Evolutionary conservation across 2,888 invertebrate species (phyloP).

Genomic region (Athetis lepigone): DNA sequence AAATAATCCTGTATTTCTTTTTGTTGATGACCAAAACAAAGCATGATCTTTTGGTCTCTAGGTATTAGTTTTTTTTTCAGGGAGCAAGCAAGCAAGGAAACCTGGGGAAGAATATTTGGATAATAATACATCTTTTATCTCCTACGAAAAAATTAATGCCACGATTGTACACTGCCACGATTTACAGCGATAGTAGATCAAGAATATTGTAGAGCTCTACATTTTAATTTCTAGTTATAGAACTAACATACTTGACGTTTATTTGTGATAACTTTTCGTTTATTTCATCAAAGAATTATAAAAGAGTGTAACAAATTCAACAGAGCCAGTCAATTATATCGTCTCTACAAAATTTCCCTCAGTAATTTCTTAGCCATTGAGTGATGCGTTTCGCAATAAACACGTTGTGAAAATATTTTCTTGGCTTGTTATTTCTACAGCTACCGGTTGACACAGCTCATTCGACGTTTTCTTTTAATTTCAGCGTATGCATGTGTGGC

Average conservation of each 20-base stretch:
- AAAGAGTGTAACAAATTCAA: constrained; percentile 22
- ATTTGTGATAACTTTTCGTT: constrained; percentile 34
- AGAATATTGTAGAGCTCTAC: constrained; percentile 13
- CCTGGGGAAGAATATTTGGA: background rate
- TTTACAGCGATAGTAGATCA: constrained; percentile 15
- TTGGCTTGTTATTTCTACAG: constrained; percentile 49
- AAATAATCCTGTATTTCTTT: too few species aligned
- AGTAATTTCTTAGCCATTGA: constrained; percentile 41
- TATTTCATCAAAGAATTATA: constrained; percentile 22
- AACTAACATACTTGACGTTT: constrained; percentile 25
- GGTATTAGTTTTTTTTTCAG: background rate
- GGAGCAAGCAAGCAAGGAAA: background rate
- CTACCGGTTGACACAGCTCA: constrained; percentile 43
- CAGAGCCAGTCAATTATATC: constrained; percentile 26
- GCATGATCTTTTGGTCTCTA: background rate
- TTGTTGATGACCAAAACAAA: too few species aligned
- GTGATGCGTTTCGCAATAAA: constrained; percentile 49
- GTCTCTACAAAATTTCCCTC: constrained; percentile 33
- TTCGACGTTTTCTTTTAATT: constrained; percentile 58
- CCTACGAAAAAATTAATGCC: background rate
- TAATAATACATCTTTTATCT: background rate
- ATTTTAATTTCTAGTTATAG: constrained; percentile 21
- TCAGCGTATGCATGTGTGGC: constrained; percentile 50
- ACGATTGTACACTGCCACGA: too few species aligned
- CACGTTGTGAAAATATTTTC: constrained; percentile 54